Percentiles rank a stretch among this genome's conserved stretches.
These are phyloP conservation scores for Heliocidaris tuberculata DNA, from an alignment of 35 echinoderm and acorn worm species.

Conservation along the genomic window DNA sequence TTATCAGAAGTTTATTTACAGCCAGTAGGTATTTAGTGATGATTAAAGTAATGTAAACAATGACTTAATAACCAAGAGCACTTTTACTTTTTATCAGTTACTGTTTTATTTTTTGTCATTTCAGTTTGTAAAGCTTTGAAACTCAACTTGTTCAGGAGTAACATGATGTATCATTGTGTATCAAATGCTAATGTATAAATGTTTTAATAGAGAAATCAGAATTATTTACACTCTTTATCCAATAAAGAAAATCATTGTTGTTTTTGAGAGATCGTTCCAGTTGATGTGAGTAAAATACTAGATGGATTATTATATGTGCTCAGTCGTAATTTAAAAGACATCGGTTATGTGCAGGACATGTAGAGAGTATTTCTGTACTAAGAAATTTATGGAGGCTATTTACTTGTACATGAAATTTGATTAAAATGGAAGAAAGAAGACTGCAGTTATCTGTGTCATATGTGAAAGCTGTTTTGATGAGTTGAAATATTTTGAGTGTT, in stretches of 20 bases:
- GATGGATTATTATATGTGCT: background rate
- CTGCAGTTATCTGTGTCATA: background rate
- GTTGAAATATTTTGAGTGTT: background rate
- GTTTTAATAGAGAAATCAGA: slow-evolving; percentile 10
- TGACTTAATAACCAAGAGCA: background rate
- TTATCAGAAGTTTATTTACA: background rate
- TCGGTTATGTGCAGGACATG: background rate
- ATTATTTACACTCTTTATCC: background rate
- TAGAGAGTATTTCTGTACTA: slow-evolving; percentile 18
- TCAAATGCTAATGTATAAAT: background rate
- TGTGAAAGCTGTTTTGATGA: background rate
- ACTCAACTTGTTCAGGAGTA: background rate
- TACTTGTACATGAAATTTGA: background rate
- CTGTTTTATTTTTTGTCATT: background rate
- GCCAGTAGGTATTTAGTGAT: background rate
- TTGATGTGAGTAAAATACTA: background rate
- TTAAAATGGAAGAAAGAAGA: background rate
- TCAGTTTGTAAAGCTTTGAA: background rate
- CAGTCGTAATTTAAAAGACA: background rate
- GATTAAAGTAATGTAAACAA: background rate
- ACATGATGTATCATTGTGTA: background rate
- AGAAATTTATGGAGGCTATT: slow-evolving; percentile 11
- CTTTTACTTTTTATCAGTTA: background rate
- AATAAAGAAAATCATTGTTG: background rate
- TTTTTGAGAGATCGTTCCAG: background rate